Percentiles rank a stretch among this genome's conserved stretches.
Evolutionary conservation across 2,888 invertebrate genomes (phyloP).

Genomic region (Furcula furcula): DNA sequence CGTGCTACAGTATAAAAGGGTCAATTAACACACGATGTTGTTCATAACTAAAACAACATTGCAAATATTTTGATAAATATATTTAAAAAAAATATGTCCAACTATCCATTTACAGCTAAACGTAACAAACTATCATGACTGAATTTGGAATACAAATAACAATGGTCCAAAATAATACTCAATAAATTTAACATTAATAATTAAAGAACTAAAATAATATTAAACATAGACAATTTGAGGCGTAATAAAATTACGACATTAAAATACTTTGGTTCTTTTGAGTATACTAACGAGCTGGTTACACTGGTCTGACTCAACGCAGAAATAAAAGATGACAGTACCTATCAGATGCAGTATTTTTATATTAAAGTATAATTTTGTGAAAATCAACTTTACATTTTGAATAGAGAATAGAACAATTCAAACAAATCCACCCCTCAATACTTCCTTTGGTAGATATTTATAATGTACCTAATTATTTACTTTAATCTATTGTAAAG

Average conservation of each 20-base stretch:
- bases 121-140: constrained; percentile 17
- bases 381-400: neutral
- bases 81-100: constrained; percentile 14
- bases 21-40: constrained; percentile 30
- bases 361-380: neutral
- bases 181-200: constrained; percentile 46
- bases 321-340: constrained; percentile 18
- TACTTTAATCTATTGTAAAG: too few species aligned
- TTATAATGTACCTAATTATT: too few species aligned
- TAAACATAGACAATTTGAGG: constrained; percentile 45
- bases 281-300: constrained; percentile 39
- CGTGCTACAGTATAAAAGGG: constrained; percentile 44
- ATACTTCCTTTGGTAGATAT: too few species aligned
- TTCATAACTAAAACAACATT: constrained; percentile 18
- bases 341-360: constrained; percentile 3
- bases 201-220: constrained; percentile 40
- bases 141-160: constrained; percentile 35
- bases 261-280: constrained; percentile 69
- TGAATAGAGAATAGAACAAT: neutral
- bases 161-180: constrained; percentile 66
- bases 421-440: neutral
- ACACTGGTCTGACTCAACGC: constrained; percentile 26
- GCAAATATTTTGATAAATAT: constrained; percentile 29
- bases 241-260: constrained; percentile 52
- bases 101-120: constrained; percentile 30